Percentiles rank a stretch among this genome's conserved stretches.
Evolutionary conservation across 2,888 invertebrate genomes (phyloP).

Genomic region (Plagiodera versicolora): DNA sequence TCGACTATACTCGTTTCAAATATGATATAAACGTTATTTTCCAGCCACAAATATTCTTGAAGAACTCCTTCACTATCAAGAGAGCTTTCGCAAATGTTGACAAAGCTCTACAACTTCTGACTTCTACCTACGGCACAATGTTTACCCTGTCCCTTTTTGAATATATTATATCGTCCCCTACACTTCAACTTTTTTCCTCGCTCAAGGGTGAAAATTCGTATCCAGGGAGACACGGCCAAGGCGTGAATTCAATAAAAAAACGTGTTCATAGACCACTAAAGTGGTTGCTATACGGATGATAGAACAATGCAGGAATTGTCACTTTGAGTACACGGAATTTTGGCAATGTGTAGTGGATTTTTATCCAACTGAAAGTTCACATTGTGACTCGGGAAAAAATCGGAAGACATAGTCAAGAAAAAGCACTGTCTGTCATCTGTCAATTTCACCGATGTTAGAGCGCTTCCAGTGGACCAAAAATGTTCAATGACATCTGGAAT

Average conservation of each 20-base stretch:
- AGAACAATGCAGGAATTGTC: too few species aligned
- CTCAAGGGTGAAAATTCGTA: background rate
- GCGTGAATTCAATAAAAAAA: slow-evolving; percentile 3
- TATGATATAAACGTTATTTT: slow-evolving; percentile 3
- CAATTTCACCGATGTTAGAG: too few species aligned
- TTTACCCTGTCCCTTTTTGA: slow-evolving; percentile 17
- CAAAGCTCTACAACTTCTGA: slow-evolving; percentile 21
- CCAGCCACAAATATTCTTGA: background rate
- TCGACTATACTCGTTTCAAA: background rate
- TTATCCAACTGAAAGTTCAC: too few species aligned
- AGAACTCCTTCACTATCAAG: slow-evolving; percentile 13
- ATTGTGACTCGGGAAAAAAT: too few species aligned
- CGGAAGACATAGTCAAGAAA: too few species aligned
- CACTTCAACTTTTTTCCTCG: background rate
- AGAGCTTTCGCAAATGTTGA: slow-evolving; percentile 19
- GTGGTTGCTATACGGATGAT: background rate
- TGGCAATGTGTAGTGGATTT: too few species aligned
- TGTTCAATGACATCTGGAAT: too few species aligned
- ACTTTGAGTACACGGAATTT: too few species aligned
- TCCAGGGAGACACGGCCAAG: background rate
- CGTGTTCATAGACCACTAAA: background rate
- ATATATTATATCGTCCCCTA: slow-evolving; percentile 15
- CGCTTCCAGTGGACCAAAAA: too few species aligned
- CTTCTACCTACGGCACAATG: slow-evolving; percentile 15
- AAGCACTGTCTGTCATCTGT: too few species aligned